Evolutionary conservation across 2,888 invertebrate genomes (phyloP), one percentile per base, ranked within the genome.

Genomic region (Parnassius mnemosyne): DNA sequence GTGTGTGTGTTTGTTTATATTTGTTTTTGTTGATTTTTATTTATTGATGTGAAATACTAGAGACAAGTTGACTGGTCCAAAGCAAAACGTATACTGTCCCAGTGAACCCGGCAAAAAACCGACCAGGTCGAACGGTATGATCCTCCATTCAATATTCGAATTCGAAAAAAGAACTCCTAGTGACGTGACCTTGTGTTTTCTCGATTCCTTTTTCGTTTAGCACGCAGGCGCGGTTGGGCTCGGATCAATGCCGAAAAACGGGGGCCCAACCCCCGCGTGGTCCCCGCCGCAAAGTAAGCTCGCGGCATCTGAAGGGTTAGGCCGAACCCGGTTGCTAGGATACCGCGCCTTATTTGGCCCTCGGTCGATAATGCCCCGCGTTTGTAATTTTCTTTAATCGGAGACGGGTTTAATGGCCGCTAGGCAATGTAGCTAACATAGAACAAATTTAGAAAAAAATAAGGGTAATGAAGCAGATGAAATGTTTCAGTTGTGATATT

Each of bases 171-270:
- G 89, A 87, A 87, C 77, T 84, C 81, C 75, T 84, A 85, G 87
- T 85, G 85, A 84, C 84, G 87, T 89, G 90, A 91, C 90, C 90
- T 91, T 90, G 89, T 82, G 79, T 79, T 84, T 85, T 79, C 80
- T 80, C 82, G 73, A 79, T 83, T 87, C 89, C 87, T 88, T 89
- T 89, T 90, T 89, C 84, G 86, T 83, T 77, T 77, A 84, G 75
- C 83, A 88, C 90, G 90, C 89, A 89, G 84, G 90, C 90, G 90
- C 89, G 88, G 68, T 86, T 71, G 77, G 71, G 80, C 75, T 69
- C 75, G 81, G 90, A 90, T 90, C 90, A 87, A 90, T 90, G 90
- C 87, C 90, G 87, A 89, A 89, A 90, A 89, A 87, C 87, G 84
- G 85, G 87, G 86, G 83, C 70, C 69, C 70, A 72, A 78, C 83